Evolutionary conservation across 1,140 invertebrate species (phyloP).

Genomic region (Akabosia matsudoensis): DNA sequence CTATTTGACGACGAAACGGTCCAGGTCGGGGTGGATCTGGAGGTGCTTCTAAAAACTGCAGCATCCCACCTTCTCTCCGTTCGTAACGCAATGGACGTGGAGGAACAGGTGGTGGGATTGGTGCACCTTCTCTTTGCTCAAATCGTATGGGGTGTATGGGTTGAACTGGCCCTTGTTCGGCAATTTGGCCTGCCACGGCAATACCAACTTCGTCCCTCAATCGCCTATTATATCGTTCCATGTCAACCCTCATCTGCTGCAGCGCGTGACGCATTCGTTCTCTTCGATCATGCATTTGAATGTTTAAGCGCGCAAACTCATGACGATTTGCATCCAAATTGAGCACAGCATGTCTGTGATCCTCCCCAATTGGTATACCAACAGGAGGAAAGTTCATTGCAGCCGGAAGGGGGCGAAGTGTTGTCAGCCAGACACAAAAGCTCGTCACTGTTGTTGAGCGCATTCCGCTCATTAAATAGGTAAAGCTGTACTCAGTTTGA

Average conservation of each 20-base stretch:
- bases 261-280: neutral
- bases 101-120: no score
- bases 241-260: neutral
- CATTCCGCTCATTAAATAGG: slow-evolving; percentile 6
- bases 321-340: neutral
- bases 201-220: neutral
- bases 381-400: neutral
- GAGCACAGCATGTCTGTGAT: neutral
- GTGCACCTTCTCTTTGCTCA: no score
- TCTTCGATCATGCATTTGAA: no score
- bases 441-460: neutral
- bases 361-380: neutral
- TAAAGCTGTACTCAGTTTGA: slow-evolving; percentile 11
- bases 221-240: neutral
- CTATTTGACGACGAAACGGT: no score
- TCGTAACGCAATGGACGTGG: no score
- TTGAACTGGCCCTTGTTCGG: no score
- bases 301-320: no score
- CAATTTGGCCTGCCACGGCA: no score
- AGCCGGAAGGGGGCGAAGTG: neutral
- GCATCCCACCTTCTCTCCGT: no score
- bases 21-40: no score
- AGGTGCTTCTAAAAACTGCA: no score
- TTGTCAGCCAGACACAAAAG: neutral
- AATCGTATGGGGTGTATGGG: no score